phyloP scores from a whole-genome alignment of 2,888 invertebrate species.

The Masnerella sp. region DNA sequence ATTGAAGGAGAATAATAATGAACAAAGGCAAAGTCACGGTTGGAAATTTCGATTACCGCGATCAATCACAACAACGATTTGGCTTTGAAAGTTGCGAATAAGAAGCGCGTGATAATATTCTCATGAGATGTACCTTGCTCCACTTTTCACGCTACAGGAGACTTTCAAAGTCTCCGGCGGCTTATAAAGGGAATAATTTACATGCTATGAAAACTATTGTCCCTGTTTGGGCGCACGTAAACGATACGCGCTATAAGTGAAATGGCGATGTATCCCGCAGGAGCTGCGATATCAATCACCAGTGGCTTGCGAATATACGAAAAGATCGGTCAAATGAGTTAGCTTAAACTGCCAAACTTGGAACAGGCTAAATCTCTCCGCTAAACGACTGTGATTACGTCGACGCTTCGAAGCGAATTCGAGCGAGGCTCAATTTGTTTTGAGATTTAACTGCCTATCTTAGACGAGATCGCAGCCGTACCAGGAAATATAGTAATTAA shows the following conservation, averaged over 20 bases:
- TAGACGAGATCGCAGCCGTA: constrained; percentile 11
- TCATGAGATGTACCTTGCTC: constrained; percentile 11
- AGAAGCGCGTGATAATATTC: constrained; percentile 20
- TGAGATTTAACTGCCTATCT: constrained; percentile 36
- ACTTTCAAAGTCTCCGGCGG: constrained; percentile 15
- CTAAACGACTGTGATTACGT: constrained; percentile 56
- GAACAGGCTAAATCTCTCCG: constrained; percentile 40
- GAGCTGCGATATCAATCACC: constrained; percentile 54
- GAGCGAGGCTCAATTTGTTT: constrained; percentile 53
- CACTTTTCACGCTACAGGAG: constrained; percentile 18
- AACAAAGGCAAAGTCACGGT: background rate
- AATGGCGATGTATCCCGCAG: constrained; percentile 31
- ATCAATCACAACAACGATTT: constrained; percentile 19
- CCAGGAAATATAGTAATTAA: constrained; percentile 27
- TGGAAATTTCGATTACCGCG: constrained; percentile 17
- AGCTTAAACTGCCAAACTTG: constrained; percentile 60
- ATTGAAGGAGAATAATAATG: background rate
- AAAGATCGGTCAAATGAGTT: constrained; percentile 58
- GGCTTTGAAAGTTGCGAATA: constrained; percentile 21
- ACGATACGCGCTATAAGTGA: constrained; percentile 12
- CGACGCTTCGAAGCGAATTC: constrained; percentile 46
- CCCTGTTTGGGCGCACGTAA: constrained; percentile 17
- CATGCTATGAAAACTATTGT: constrained; percentile 20
- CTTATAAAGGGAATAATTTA: constrained; percentile 29
- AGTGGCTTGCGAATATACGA: constrained; percentile 54